Conservation (phyloP, 1,140 invertebrate genomes). For the Lamellibrachia luymesi region DNA sequence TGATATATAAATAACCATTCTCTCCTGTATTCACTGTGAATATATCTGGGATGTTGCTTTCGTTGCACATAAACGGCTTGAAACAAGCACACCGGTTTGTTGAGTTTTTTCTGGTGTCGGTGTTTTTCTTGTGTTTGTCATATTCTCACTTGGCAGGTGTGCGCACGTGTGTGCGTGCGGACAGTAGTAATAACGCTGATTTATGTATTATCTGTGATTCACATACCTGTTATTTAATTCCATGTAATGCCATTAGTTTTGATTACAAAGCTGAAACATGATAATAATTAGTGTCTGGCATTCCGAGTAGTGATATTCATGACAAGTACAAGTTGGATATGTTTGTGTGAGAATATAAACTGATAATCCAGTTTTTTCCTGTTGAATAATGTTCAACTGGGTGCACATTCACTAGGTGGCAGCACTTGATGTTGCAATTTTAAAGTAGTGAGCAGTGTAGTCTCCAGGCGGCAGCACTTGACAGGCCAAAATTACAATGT, state of each 20-base stretch:
- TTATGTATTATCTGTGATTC: not conserved
- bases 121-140: not conserved
- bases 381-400: not conserved
- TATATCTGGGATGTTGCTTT: not conserved
- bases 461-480: not conserved
- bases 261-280: not conserved
- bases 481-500: not conserved
- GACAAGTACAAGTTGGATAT: not conserved
- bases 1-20: not conserved
- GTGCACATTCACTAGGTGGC: not conserved
- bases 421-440: not conserved
- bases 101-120: not conserved
- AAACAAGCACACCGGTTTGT: not conserved
- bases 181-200: not conserved
- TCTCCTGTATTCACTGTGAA: not conserved
- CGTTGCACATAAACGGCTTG: not conserved
- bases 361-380: too few relatives aligned
- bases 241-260: not conserved
- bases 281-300: not conserved
- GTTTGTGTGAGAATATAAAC: too few relatives aligned
- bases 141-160: not conserved
- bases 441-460: not conserved
- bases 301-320: not conserved
- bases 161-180: not conserved
- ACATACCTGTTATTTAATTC: not conserved